phyloP scores from a whole-genome alignment of 2,888 invertebrate species.

The Polydrusus cervinus region DNA sequence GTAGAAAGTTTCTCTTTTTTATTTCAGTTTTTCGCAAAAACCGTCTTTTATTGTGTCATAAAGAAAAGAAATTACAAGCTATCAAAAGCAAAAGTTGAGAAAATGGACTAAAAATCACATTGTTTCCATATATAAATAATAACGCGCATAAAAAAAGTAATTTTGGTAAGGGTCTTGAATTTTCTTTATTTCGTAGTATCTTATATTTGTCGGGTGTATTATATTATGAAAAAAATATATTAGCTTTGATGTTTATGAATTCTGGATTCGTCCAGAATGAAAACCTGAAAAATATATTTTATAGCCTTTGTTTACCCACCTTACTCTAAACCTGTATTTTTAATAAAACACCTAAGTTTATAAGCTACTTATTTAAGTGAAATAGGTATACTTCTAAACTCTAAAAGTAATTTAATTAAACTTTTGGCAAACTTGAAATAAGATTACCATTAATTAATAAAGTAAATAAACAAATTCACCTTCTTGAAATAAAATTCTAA shows the following conservation, averaged over 20 bases:
- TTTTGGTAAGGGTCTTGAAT: constrained; percentile 17
- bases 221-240: neutral
- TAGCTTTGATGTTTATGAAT: neutral
- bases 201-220: constrained; percentile 1
- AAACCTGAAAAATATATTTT: neutral
- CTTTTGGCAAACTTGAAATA: constrained; percentile 8
- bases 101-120: constrained; percentile 19
- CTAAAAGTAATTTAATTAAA: neutral
- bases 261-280: neutral
- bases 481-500: neutral
- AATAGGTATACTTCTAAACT: neutral
- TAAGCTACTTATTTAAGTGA: neutral
- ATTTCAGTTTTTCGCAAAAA: constrained; percentile 8
- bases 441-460: constrained; percentile 5
- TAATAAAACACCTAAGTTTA: neutral
- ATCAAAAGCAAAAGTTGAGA: constrained; percentile 16
- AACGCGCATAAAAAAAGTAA: constrained; percentile 20
- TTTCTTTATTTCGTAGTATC: constrained; percentile 16
- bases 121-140: constrained; percentile 19
- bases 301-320: neutral
- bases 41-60: constrained; percentile 14
- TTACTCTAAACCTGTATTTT: neutral
- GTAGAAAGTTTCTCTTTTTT: constrained; percentile 3
- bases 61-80: constrained; percentile 19
- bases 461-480: constrained; percentile 8